A percentile compares a stretch with the other conserved stretches of the same genome.
These are phyloP conservation scores for Cantharis flavilabris DNA, from an alignment of 2,888 invertebrate species.

Conservation along the genomic window DNA sequence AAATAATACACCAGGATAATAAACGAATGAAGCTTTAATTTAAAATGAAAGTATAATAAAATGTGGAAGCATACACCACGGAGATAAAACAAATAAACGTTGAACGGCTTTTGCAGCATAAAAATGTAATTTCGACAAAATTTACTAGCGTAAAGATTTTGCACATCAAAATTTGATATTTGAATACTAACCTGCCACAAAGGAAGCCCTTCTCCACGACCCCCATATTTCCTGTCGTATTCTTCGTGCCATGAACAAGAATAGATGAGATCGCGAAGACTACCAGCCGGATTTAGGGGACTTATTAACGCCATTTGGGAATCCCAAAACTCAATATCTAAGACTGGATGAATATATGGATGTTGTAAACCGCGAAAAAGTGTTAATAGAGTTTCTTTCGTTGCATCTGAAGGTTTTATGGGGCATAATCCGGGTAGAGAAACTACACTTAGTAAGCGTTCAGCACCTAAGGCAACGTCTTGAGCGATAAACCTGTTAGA, in stretches of 20 bases:
- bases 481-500: constrained; percentile 71
- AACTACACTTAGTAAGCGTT: constrained; percentile 75
- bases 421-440: constrained; percentile 68
- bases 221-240: constrained; percentile 46
- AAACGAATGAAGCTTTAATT: not conserved
- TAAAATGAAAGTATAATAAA: not conserved
- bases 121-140: not conserved
- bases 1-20: not conserved
- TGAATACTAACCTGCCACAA: constrained; percentile 43
- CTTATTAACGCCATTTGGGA: constrained; percentile 74
- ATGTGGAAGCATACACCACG: not conserved
- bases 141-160: not conserved
- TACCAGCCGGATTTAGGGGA: constrained; percentile 83
- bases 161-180: not conserved
- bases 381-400: constrained; percentile 73
- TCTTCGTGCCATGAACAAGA: constrained; percentile 64
- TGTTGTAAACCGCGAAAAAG: constrained; percentile 86
- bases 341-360: constrained; percentile 89
- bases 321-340: constrained; percentile 81
- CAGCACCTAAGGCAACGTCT: constrained; percentile 79
- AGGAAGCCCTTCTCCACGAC: constrained; percentile 46
- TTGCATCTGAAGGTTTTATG: constrained; percentile 61
- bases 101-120: not conserved
- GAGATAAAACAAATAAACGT: not conserved
- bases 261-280: constrained; percentile 88